A percentile compares a stretch with the other conserved stretches of the same genome.
These are phyloP conservation scores for Agrypnia vestita DNA, from an alignment of 1,140 invertebrate species.

Conservation along the genomic window DNA sequence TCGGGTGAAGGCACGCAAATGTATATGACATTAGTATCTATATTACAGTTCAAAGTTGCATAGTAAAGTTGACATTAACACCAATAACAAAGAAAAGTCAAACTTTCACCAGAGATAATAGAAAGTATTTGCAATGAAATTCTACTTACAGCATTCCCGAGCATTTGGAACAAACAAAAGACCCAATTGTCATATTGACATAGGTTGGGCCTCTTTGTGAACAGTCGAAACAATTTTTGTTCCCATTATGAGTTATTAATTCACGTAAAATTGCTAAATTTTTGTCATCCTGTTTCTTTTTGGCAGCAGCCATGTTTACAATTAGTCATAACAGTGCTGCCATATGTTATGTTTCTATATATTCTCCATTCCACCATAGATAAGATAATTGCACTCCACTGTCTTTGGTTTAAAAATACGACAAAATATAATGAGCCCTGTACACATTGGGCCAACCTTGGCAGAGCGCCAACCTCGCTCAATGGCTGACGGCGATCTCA, in stretches of 20 bases:
- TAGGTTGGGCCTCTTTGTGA: conserved; percentile 97
- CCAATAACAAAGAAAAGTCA: conserved; percentile 50
- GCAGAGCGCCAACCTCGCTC: too few relatives aligned
- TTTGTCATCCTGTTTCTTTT: conserved; percentile 96
- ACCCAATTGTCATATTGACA: conserved; percentile 97
- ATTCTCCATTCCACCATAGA: too few relatives aligned
- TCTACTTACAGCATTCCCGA: conserved; percentile 97
- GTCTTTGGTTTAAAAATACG: too few relatives aligned
- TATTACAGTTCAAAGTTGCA: conserved; percentile 24
- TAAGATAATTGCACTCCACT: too few relatives aligned
- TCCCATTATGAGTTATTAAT: conserved; percentile 78
- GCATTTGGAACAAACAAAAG: conserved; percentile 97
- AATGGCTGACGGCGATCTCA: too few relatives aligned
- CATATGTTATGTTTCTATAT: too few relatives aligned
- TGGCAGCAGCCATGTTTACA: conserved; percentile 86
- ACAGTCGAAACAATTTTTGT: conserved; percentile 99
- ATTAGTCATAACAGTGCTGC: conserved; percentile 42
- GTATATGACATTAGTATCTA: conserved; percentile 14
- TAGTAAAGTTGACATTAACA: conserved; percentile 20
- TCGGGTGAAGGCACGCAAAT: conserved; percentile 4
- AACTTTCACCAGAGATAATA: conserved; percentile 49
- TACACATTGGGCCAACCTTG: too few relatives aligned
- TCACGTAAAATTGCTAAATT: conserved; percentile 95
- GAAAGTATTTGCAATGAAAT: conserved; percentile 37
- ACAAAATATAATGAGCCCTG: too few relatives aligned